Base-by-base conservation (phyloP, 1,140 invertebrate genomes). In the Megalopta genalis region DNA sequence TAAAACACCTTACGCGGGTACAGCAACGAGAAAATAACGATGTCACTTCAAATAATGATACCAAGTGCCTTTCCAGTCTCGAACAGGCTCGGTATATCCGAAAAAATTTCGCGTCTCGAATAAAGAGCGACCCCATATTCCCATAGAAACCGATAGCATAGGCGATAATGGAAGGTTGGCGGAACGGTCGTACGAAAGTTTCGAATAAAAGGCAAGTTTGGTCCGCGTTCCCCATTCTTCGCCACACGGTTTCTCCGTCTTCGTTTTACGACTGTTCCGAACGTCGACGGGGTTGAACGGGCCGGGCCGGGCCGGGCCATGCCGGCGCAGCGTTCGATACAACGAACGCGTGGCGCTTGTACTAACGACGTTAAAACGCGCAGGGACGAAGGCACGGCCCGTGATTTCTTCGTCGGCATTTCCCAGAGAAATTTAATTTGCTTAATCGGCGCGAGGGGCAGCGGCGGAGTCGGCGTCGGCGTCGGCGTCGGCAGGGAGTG, bases 361-460 rank as follows among this genome's bases (percentile, higher is more conserved):
- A 52, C 72, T 87, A 86, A 87, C 81, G 86, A 87, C 59, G 85
- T 87, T 87, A 86, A 87, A 86, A 84, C 84, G 79, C 60, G 62
- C 70, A 64, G 77, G 77, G 80, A 77, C 64, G 68, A 65, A 66
- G 82, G 79, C 67, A 37, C 75, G 46, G n/a, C 46, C 79, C 57
- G 87, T 88, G 86, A 88, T 88, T 88, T 87, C 86, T 88, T 88
- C 87, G 87, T 81, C 80, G 80, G 84, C 79, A 78, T 86, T 88
- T 81, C 81, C 68, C 79, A 39, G 79, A 77, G 87, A 88, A 88
- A 88, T 88, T 88, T 88, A 86, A 88, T 88, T 88, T 88, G 87
- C 87, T 88, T 88, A 88, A 88, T 88, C 87, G 87, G 80, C 49
- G 80, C 42, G 72, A 64, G 84, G 73, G 65, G 73, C 54, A 66